Evolutionary conservation across 37 sponge, comb jelly and placozoan species (phyloP), one percentile per base, ranked within the genome.

Genomic region (Oopsacas minuta): DNA sequence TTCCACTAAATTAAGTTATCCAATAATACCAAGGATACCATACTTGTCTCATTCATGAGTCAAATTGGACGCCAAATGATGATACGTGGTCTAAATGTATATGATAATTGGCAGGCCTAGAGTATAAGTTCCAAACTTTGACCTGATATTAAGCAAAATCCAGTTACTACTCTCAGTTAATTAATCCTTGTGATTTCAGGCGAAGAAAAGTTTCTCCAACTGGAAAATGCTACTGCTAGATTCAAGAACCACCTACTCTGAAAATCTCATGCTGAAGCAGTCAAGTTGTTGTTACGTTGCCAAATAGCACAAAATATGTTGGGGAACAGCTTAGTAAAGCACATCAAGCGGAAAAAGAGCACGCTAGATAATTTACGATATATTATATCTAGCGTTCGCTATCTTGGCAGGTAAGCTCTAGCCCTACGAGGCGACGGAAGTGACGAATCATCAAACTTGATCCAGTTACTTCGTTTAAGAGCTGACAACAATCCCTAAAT

Each of bases 181-280:
- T 81, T n/a, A 81, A 34, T 15, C 32, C 32, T 81, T 15, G 23
- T 32, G 23, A 23, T 36, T 37, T 36, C 83, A 36, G 83, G 38
- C 17, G 35, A 36, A n/a, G 83, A 36, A 39, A 83, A 85, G 52
- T 89, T 86, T 86, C 86, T 82, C 82, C 82, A 82, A 86, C 82
- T 88, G 89, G 83, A 86, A 91, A 81, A 93, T 88, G 90, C 90
- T 17, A 93, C 89, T 20, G 82, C 7, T 5, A n/a, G 34, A 32
- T 87, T 93, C 94, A 85, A 90, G 52, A 93, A 88, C 46, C 94
- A 93, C 83, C 52, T 52, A 25, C 84, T 89, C 81, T 90, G 88
- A 25, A 87, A 86, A 84, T 36, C 81, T 52, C 90, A 93, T 84
- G 36, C 0, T 69, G 88, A 89, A 82, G 91, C 91, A 52, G 88